Evolutionary conservation across 2,888 invertebrate genomes (phyloP), one percentile per base, ranked within the genome.

Genomic region (Toxonevra muliebris): DNA sequence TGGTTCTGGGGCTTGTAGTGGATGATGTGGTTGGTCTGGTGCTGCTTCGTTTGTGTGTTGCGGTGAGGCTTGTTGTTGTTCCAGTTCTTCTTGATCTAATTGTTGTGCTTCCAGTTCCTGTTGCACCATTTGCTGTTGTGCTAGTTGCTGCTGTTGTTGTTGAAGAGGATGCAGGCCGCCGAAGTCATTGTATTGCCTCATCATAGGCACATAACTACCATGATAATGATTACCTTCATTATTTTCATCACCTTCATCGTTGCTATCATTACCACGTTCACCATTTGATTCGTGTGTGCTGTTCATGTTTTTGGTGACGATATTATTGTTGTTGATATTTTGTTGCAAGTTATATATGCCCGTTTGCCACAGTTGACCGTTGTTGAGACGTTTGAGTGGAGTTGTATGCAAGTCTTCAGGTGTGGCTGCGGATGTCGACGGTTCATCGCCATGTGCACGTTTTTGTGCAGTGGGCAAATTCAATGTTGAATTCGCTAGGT

Each of bases 401-500:
- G 2, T 30, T 30, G 71, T 58, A 42, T 30, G 30, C 30, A 30
- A 30, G 30, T 30, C 30, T 88, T 93, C 60, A 90, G 87, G 11
- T 91, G 89, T 52, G 92, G 90, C 61, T 90, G 89, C 70, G 88
- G 90, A 57, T 75, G 77, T 43, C 76, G 74, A 74, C 48, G 74
- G 75, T 71, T 81, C 80, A n/a, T 84, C 84, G 74, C 88, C 89
- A 15, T 88, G 85, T 77, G 90, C 89, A 41, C 89, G 85, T 75
- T 90, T 90, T 0, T 87, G 85, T 42, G 83, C 69, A 40, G 82
- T 70, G 73, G 30, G 30, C 30, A 87, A 78, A 77, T 87, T 86
- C 74, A 77, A 86, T 73, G 87, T 90, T 76, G 87, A 89, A 78
- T 92, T 91, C 71, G 91, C 89, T 50, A 96, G 88, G 86, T 96